Evolutionary conservation across 2,888 invertebrate species (phyloP), one percentile per base, ranked within the genome.

Genomic region (Malthinus flaveolus): DNA sequence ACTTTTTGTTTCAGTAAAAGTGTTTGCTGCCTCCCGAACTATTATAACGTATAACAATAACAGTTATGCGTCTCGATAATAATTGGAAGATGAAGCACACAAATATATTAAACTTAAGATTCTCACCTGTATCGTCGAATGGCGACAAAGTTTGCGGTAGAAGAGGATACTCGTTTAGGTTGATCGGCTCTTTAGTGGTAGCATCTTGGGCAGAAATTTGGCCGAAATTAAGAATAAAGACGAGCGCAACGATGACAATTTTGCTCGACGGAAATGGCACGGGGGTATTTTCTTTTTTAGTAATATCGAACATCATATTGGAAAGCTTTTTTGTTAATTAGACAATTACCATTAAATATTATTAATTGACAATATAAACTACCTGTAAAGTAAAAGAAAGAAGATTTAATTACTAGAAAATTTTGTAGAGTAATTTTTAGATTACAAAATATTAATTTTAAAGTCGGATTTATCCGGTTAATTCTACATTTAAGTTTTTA

Each of bases 301-400:
- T 48, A 23, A 55, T 50, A 32, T 47, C 59, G 32, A 55, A 59
- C 59, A 59, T 59, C 49, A 57, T 57, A 32, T 48, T 48, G 39
- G 6, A 42, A 42, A 23, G 9, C n/a, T 13, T 42, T 42, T 36
- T 36, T 36, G 13, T 42, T 42, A n/a, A 42, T 13, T 23, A 23
- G 12, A 42, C 9, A 42, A 42, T 42, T 42, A 15, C 13, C 39
- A 42, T 42, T 42, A 42, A 42, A 42, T 11, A 42, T 39, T 7
- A 7, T 15, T n/a, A 15, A 42, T 42, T 6, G 39, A 42, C 23
- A 5, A 23, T 23, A 23, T 23, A 23, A 23, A 23, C 23, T 23
- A 42, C 39, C 39, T 42, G 39, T 42, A 42, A 42, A 42, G 39
- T 42, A 42, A 42, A 42, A 42, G 23, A n/a, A 42, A 9, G n/a